Evolutionary conservation across 2,797 vertebrate species (phyloP), one percentile per base, ranked within the genome.

Genomic region (Distichodus sexfasciatus): DNA sequence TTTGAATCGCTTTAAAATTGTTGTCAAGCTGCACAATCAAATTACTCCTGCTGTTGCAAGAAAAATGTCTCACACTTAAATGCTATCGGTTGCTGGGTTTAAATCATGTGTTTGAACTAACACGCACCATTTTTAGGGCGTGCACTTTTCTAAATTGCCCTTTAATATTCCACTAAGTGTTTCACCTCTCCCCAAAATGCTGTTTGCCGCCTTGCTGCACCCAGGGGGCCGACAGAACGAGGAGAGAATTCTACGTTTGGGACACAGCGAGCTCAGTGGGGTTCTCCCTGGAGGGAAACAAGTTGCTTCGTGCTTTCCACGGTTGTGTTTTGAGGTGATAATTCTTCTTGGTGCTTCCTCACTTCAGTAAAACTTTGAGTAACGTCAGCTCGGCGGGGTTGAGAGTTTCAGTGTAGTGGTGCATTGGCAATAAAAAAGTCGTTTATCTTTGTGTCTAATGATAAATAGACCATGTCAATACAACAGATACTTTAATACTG

Each of bases 231-330:
- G 3, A 29, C 8, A 35, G 41, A 29, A 73, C 47, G 44, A 40
- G 50, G n/a, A 53, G 40, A 14, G 29, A 72, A 46, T 33, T 54
- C 43, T 59, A 76, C 71, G 61, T 66, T 33, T 66, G 60, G 21
- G 51, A 54, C 48, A 66, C 21, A 17, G 36, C 29, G 40, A 66
- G 65, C 53, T 26, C 65, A 58, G 65, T 14, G 15, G 47, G 47
- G 12, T 50, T 44, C 29, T 44, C 21, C 15, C 44, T 43, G 62
- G 36, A 72, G 55, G 47, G 7, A 33, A 43, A 29, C 36, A 44
- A 66, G 47, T 33, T 55, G 63, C 46, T 48, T 31, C 35, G 38
- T 21, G 5, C 11, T 19, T 48, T 55, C 48, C 6, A 2, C 15
- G 21, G 48, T 29, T 23, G 10, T 10, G 33, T 63, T 54, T 51